A percentile compares a stretch with the other conserved stretches of the same genome.
Evolutionary conservation across 2,113 vertebrate species (phyloP).

Genomic region (Terrapene triunguis): DNA sequence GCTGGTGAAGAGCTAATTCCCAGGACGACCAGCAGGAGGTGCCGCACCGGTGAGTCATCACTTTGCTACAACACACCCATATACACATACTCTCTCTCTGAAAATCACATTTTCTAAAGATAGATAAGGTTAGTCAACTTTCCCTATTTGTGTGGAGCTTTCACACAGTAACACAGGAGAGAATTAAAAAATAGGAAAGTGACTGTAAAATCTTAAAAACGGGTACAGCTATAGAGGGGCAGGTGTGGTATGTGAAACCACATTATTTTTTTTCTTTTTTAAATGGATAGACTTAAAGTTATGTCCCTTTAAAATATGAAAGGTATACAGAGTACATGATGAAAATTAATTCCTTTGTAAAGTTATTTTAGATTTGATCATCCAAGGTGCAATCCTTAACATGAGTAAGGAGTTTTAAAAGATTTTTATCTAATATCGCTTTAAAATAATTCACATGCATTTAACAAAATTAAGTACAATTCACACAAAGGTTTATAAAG

Average conservation of each 20-base stretch:
- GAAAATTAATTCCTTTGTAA: background rate
- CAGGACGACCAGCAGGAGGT: no score
- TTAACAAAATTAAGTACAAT: background rate
- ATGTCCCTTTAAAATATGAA: background rate
- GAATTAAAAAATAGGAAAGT: background rate
- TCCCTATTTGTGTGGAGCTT: background rate
- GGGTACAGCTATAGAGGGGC: background rate
- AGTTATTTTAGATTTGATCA: background rate
- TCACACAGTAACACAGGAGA: background rate
- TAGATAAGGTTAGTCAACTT: background rate
- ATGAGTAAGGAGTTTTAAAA: background rate
- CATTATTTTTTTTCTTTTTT: background rate
- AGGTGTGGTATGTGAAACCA: background rate
- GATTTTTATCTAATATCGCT: background rate
- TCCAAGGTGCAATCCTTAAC: background rate
- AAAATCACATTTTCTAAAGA: background rate
- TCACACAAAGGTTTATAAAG: background rate
- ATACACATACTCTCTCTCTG: no score
- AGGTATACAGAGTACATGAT: background rate
- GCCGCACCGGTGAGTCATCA: no score
- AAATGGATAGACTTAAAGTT: background rate
- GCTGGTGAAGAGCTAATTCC: no score
- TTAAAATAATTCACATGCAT: background rate
- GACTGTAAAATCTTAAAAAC: background rate
- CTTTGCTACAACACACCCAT: no score